A percentile compares a stretch with the other conserved stretches of the same genome.
Conservation (phyloP, 2,888 invertebrate species). For the Dorcus hopei region DNA sequence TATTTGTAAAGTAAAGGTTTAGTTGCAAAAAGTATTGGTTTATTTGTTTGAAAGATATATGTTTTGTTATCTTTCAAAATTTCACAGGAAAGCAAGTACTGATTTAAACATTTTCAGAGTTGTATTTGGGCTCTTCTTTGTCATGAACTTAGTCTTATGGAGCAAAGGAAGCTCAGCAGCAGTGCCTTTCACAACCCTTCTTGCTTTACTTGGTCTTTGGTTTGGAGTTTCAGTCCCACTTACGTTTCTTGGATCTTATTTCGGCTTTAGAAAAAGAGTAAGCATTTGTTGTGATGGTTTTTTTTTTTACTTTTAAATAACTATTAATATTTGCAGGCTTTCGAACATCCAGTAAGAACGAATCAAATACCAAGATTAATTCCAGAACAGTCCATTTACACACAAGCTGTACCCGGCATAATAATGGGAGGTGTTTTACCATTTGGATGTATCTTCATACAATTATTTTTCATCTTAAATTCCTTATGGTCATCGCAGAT, state of each 20-base stretch:
- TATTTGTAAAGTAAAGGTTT: too few species aligned
- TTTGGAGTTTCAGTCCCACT: slow-evolving; percentile 97
- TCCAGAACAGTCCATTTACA: slow-evolving; percentile 98
- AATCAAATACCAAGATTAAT: slow-evolving; percentile 99
- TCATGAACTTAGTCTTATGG: slow-evolving; percentile 96
- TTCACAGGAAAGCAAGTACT: too few species aligned
- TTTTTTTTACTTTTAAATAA: neutral
- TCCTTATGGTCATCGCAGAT: slow-evolving; percentile 96
- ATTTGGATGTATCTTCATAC: slow-evolving; percentile 98
- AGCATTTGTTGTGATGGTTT: slow-evolving; percentile 36
- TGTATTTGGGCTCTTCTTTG: slow-evolving; percentile 94
- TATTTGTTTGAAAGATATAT: too few species aligned
- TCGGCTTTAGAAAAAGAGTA: slow-evolving; percentile 96
- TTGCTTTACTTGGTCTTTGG: slow-evolving; percentile 94
- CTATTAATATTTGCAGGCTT: slow-evolving; percentile 57
- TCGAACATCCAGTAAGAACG: slow-evolving; percentile 96
- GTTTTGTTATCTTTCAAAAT: too few species aligned
- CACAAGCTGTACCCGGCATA: slow-evolving; percentile 90
- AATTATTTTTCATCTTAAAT: slow-evolving; percentile 97
- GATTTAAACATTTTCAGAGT: slow-evolving; percentile 58
- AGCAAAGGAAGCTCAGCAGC: slow-evolving; percentile 94
- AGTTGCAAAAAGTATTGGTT: too few species aligned
- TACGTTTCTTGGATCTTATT: slow-evolving; percentile 96
- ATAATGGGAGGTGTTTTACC: slow-evolving; percentile 98
- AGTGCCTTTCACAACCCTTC: slow-evolving; percentile 92